Percentiles rank a stretch among this genome's conserved stretches.
Evolutionary conservation across 1,140 invertebrate species (phyloP).

Genomic region (Oryctes rhinoceros): DNA sequence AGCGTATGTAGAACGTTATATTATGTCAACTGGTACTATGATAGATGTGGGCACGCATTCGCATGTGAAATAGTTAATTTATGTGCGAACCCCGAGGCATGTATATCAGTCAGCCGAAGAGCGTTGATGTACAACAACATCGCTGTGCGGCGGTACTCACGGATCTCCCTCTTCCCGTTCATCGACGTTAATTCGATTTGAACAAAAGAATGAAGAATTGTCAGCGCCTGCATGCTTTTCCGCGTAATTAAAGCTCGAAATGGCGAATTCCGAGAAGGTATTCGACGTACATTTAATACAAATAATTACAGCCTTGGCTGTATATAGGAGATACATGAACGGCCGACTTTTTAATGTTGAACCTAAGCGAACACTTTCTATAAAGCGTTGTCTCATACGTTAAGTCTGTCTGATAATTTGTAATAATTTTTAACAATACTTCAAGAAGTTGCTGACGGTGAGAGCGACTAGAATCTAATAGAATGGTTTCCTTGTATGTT

Average conservation of each 20-base stretch:
- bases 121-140: constrained; percentile 18
- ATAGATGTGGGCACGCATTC: constrained; percentile 44
- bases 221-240: neutral
- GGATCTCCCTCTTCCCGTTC: neutral
- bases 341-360: too few relatives aligned
- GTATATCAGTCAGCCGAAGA: neutral
- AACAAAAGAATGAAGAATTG: constrained; percentile 22
- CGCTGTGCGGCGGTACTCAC: neutral
- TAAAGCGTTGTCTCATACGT: too few relatives aligned
- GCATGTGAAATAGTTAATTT: constrained; percentile 44
- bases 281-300: neutral
- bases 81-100: constrained; percentile 40
- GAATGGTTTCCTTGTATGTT: too few relatives aligned
- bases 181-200: constrained; percentile 8
- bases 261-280: neutral
- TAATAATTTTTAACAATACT: too few relatives aligned
- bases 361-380: too few relatives aligned
- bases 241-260: constrained; percentile 8
- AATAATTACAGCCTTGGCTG: neutral
- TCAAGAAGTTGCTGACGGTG: too few relatives aligned
- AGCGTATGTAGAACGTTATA: constrained; percentile 51
- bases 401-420: too few relatives aligned
- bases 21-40: constrained; percentile 48
- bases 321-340: neutral
- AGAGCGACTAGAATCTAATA: too few relatives aligned